Evolutionary conservation across 1,140 invertebrate genomes (phyloP).

Genomic region (Antheraea mylitta): DNA sequence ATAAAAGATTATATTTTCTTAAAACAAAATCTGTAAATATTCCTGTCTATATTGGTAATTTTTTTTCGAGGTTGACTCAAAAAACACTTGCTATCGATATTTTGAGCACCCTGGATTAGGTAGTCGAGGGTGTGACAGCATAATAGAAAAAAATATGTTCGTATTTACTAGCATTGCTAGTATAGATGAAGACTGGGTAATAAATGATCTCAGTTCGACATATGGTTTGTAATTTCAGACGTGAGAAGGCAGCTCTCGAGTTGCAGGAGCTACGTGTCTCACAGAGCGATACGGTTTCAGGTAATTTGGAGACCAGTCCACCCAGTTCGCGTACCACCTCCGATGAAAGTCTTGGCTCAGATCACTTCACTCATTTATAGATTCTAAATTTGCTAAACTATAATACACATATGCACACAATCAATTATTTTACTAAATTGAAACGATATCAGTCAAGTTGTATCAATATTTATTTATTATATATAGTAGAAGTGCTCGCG

Average conservation of each 20-base stretch:
- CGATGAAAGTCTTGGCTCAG: conserved; percentile 53
- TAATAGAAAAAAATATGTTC: too few relatives aligned
- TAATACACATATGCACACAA: conserved; percentile 9
- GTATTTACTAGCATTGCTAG: too few relatives aligned
- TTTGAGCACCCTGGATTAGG: too few relatives aligned
- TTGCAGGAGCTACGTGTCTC: conserved; percentile 70
- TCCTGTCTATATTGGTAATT: too few relatives aligned
- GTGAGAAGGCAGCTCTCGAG: conserved; percentile 79
- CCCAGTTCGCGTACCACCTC: conserved; percentile 51
- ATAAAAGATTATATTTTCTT: too few relatives aligned
- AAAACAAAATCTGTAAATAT: too few relatives aligned
- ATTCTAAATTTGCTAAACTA: conserved; percentile 20
- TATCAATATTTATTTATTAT: neutral
- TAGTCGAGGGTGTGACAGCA: too few relatives aligned
- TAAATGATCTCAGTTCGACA: neutral
- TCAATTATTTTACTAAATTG: neutral
- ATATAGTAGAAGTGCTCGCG: too few relatives aligned
- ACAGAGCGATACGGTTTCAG: conserved; percentile 75
- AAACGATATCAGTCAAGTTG: neutral
- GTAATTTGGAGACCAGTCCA: conserved; percentile 63
- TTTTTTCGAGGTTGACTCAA: too few relatives aligned
- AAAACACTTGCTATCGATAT: too few relatives aligned
- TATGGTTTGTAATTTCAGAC: conserved; percentile 44
- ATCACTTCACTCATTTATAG: conserved; percentile 66
- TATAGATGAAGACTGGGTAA: too few relatives aligned